Percentiles rank a stretch among this genome's conserved stretches.
These are phyloP conservation scores for Abrostola tripartita DNA, from an alignment of 2,888 invertebrate species.

Conservation along the genomic window DNA sequence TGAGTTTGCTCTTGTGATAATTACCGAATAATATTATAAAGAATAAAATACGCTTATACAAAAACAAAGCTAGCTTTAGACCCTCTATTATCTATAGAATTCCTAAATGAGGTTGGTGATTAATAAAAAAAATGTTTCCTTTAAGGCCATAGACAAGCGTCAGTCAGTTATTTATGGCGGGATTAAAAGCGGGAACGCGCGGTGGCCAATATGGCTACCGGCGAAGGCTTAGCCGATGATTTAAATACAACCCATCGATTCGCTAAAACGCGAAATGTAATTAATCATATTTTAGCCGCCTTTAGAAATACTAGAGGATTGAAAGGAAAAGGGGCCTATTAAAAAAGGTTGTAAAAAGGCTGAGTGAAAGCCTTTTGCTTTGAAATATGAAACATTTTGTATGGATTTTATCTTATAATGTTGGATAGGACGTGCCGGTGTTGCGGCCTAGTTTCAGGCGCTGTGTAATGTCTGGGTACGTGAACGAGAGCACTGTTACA, in stretches of 20 bases:
- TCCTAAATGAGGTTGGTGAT: constrained; percentile 37
- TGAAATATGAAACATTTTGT: constrained; percentile 35
- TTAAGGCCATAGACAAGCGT: constrained; percentile 73
- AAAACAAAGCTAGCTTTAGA: constrained; percentile 8
- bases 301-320: constrained; percentile 63
- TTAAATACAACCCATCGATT: constrained; percentile 81
- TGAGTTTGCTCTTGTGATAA: no score
- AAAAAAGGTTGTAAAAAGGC: constrained; percentile 37
- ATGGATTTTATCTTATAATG: constrained; percentile 40
- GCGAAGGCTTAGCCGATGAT: constrained; percentile 78
- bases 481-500: constrained; percentile 20
- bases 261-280: constrained; percentile 71
- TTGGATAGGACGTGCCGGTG: constrained; percentile 24
- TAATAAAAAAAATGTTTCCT: constrained; percentile 45
- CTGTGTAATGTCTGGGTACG: constrained; percentile 18
- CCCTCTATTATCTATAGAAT: constrained; percentile 18
- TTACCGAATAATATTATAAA: no score
- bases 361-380: constrained; percentile 37
- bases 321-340: constrained; percentile 56
- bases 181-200: constrained; percentile 74
- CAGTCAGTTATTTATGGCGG: constrained; percentile 79
- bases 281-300: constrained; percentile 78
- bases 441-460: constrained; percentile 41
- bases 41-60: background rate
- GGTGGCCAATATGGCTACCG: constrained; percentile 74